phyloP scores from a whole-genome alignment of 1,140 invertebrate species.

The Drosophila jambulina region DNA sequence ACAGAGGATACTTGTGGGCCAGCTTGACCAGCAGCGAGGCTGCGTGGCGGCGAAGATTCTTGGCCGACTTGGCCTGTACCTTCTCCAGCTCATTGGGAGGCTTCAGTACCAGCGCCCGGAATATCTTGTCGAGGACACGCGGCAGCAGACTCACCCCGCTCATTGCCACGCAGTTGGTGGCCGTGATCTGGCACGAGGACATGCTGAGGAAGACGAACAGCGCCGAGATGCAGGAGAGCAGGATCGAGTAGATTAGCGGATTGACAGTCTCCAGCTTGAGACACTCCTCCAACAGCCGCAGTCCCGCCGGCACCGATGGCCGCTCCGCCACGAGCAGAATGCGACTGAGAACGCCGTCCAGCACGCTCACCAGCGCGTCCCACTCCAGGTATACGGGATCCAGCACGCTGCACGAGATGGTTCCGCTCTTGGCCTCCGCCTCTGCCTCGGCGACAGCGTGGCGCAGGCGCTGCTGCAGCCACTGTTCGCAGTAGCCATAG shows the following conservation, averaged over 20 bases:
- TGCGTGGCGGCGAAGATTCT: slow-evolving; percentile 94
- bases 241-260: slow-evolving; percentile 91
- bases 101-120: slow-evolving; percentile 91
- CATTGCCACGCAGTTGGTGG: slow-evolving; percentile 88
- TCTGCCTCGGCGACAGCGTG: slow-evolving; percentile 86
- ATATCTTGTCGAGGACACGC: slow-evolving; percentile 94
- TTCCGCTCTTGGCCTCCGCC: slow-evolving; percentile 56
- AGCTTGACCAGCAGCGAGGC: slow-evolving; percentile 96
- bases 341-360: slow-evolving; percentile 93
- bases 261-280: slow-evolving; percentile 90
- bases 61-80: slow-evolving; percentile 87
- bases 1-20: slow-evolving; percentile 92
- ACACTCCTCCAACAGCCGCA: slow-evolving; percentile 91
- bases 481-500: slow-evolving; percentile 92
- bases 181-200: slow-evolving; percentile 91
- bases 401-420: slow-evolving; percentile 81
- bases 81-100: slow-evolving; percentile 86
- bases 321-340: slow-evolving; percentile 89
- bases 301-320: slow-evolving; percentile 89
- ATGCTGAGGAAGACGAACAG: slow-evolving; percentile 95
- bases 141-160: slow-evolving; percentile 90
- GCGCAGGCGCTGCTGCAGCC: slow-evolving; percentile 89
- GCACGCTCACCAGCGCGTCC: slow-evolving; percentile 90
- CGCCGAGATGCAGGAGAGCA: slow-evolving; percentile 95
- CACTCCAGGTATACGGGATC: slow-evolving; percentile 92